These are phyloP conservation scores for Caenorhabditis drosophilae DNA, from an alignment of 2,888 invertebrate species.

Conservation along the genomic window DNA sequence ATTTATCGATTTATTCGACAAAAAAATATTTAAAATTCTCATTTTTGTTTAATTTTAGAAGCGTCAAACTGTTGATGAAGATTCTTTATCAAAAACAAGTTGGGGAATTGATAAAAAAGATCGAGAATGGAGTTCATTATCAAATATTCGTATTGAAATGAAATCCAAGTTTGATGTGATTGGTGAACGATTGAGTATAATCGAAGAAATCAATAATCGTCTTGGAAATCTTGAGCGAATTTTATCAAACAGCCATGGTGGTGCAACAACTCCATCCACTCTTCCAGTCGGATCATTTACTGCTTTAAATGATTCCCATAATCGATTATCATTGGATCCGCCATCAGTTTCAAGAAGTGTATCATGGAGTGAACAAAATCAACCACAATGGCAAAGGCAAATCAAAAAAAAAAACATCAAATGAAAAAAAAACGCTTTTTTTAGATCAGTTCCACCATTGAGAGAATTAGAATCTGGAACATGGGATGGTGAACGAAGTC, in stretches of 20 bases:
- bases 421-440: background rate
- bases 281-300: slow-evolving; percentile 45
- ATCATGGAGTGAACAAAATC: slow-evolving; percentile 46
- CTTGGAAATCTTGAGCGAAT: slow-evolving; percentile 90
- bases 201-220: slow-evolving; percentile 48
- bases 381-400: slow-evolving; percentile 32
- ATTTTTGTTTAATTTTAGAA: slow-evolving; percentile 34
- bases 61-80: slow-evolving; percentile 60
- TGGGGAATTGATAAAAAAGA: slow-evolving; percentile 48
- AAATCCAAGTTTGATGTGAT: slow-evolving; percentile 54
- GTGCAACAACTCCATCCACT: slow-evolving; percentile 52
- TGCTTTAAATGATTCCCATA: slow-evolving; percentile 35
- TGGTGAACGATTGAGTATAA: slow-evolving; percentile 47
- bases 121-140: slow-evolving; percentile 53
- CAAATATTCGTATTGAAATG: slow-evolving; percentile 55
- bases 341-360: slow-evolving; percentile 42
- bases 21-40: background rate
- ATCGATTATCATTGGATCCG: slow-evolving; percentile 30
- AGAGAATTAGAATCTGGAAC: slow-evolving; percentile 31
- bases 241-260: slow-evolving; percentile 78
- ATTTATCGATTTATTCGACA: too few species aligned
- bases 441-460: slow-evolving; percentile 24
- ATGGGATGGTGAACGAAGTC: slow-evolving; percentile 13
- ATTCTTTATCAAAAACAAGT: slow-evolving; percentile 49
- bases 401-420: background rate